Evolutionary conservation across 2,113 vertebrate genomes (phyloP), one percentile per base, ranked within the genome.

Genomic region (Monopterus albus): DNA sequence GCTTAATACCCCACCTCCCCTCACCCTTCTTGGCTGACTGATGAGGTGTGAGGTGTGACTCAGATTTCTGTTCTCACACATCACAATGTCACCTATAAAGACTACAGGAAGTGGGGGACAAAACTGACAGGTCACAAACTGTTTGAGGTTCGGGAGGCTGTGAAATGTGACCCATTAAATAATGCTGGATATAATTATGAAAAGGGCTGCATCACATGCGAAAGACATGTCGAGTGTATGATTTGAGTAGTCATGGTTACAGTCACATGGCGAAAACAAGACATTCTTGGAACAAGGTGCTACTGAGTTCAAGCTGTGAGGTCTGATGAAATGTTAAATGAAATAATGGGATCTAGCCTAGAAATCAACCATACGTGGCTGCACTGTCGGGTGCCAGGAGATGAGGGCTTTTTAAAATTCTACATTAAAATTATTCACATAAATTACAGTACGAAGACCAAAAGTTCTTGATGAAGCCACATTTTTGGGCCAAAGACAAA

Each of bases 281-380:
- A 80, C 49, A 74, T 82, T 83, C 70, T 81, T 60, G 66, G 72
- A 85, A 75, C 57, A 79, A 85, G 81, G 67, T 79, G 69, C 71
- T 57, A 47, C 50, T 4, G 72, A 60, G 64, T 71, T 90, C 90
- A 84, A 78, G 88, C 88, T 90, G 90, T 72, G 87, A 81, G 70
- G 67, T 76, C 82, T 90, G 88, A 90, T 91, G 82, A 91, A 89
- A 90, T 88, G 80, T 82, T 88, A 79, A 87, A 88, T 88, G 52
- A 86, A 88, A 83, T 87, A 79, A 85, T 85, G 77, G 58, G 74
- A 84, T 76, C 61, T 21, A 72, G 61, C 65, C 53, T 56, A 47
- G 72, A 88, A 89, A 88, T 90, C 88, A 90, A 73, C 78, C 64
- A 72, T 67, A 87, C 78, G 59, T 67, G 66, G 72, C 71, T 69